A percentile compares a stretch with the other conserved stretches of the same genome.
Evolutionary conservation across 2,797 vertebrate species (phyloP).

Genomic region (Furcifer pardalis): DNA sequence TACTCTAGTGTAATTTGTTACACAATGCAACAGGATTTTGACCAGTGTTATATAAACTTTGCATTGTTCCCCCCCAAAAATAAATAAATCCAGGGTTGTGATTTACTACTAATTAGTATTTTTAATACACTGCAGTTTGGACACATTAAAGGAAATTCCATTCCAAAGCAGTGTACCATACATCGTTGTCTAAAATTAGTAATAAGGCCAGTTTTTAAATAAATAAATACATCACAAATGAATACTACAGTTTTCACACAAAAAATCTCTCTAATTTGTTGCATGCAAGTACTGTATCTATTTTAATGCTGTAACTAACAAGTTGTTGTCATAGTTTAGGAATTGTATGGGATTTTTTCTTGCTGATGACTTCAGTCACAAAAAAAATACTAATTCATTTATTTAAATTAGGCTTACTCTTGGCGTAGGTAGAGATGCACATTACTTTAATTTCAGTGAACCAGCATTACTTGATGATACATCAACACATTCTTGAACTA

Average conservation of each 20-base stretch:
- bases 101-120: neutral
- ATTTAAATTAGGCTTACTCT: neutral
- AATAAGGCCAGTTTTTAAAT: neutral
- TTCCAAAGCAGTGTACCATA: neutral
- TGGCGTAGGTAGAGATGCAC: neutral
- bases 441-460: neutral
- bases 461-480: neutral
- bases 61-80: too few species aligned
- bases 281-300: neutral
- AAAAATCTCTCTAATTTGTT: neutral
- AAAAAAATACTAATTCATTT: neutral
- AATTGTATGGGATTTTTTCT: neutral
- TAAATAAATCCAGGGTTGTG: neutral
- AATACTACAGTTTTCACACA: neutral
- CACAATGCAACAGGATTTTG: too few species aligned
- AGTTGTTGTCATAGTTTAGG: neutral
- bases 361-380: too few species aligned
- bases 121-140: neutral
- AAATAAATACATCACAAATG: neutral
- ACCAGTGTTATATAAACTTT: neutral
- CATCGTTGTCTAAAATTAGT: neutral
- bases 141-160: neutral
- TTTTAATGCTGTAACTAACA: neutral
- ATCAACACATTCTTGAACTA: neutral
- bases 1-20: too few species aligned